phyloP scores from a whole-genome alignment of 2,113 vertebrate genomes.

The Anolis carolinensis region DNA sequence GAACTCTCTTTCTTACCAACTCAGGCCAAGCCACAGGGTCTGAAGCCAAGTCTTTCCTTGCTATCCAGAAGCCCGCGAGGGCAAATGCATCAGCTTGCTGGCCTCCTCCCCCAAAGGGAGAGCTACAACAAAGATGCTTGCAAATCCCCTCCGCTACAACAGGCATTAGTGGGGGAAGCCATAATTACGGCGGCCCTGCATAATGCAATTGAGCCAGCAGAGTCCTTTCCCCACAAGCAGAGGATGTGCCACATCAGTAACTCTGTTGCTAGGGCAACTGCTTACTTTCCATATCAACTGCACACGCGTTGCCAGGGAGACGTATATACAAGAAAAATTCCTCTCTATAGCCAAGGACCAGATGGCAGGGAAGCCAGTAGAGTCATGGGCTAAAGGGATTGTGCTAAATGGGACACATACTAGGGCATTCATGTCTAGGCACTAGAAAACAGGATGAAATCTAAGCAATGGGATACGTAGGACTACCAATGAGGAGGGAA shows the following conservation, averaged over 20 bases:
- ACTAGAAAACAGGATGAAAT: constrained; percentile 48
- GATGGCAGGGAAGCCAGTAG: constrained; percentile 85
- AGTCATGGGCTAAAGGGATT: constrained; percentile 75
- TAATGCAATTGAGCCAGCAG: constrained; percentile 67
- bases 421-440: constrained; percentile 47
- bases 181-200: constrained; percentile 61
- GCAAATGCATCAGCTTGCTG: constrained; percentile 44
- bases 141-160: constrained; percentile 30
- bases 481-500: constrained; percentile 54
- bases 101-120: constrained; percentile 29
- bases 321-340: constrained; percentile 94
- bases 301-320: constrained; percentile 91
- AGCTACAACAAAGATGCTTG: constrained; percentile 33
- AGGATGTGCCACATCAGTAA: constrained; percentile 89
- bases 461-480: constrained; percentile 56
- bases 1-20: constrained; percentile 47
- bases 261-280: constrained; percentile 93
- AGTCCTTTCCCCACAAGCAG: constrained; percentile 71
- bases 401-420: constrained; percentile 63
- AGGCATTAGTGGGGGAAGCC: constrained; percentile 51
- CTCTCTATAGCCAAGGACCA: constrained; percentile 88
- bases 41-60: constrained; percentile 45
- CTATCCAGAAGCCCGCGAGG: constrained; percentile 54
- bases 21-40: constrained; percentile 18
- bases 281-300: constrained; percentile 97